phyloP scores from a whole-genome alignment of 2,113 vertebrate species.

The Bombycilla garrulus region DNA sequence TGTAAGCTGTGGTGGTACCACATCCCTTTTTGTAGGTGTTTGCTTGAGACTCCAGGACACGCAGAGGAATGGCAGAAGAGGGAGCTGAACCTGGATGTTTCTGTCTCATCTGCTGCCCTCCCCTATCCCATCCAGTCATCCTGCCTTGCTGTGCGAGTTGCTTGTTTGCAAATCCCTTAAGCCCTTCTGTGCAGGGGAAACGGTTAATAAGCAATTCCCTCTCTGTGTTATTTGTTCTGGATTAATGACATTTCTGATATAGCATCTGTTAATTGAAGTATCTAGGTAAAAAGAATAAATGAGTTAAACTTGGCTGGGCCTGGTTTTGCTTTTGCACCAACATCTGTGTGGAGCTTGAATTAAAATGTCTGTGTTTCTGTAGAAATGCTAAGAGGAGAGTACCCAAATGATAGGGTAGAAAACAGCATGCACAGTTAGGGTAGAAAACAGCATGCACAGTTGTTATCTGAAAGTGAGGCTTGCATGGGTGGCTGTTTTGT shows the following conservation, averaged over 20 bases:
- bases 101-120: neutral
- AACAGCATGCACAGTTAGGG: neutral
- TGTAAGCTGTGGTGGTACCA: fast-evolving
- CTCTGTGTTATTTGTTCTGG: neutral
- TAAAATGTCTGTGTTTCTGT: neutral
- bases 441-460: neutral
- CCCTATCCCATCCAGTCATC: neutral
- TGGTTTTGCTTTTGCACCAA: neutral
- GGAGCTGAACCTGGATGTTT: neutral
- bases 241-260: neutral
- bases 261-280: neutral
- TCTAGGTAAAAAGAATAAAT: neutral
- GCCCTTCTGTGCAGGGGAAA: neutral
- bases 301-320: neutral
- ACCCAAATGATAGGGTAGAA: neutral
- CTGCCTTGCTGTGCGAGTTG: neutral
- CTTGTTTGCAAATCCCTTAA: neutral
- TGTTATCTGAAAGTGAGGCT: neutral
- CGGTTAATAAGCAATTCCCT: neutral
- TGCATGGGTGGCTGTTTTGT: neutral
- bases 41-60: neutral
- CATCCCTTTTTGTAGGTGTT: neutral
- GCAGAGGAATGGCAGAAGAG: neutral
- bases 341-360: neutral
- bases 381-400: neutral